These are phyloP conservation scores for Symphodus melops DNA, from an alignment of 2,113 vertebrate species.

Conservation along the genomic window DNA sequence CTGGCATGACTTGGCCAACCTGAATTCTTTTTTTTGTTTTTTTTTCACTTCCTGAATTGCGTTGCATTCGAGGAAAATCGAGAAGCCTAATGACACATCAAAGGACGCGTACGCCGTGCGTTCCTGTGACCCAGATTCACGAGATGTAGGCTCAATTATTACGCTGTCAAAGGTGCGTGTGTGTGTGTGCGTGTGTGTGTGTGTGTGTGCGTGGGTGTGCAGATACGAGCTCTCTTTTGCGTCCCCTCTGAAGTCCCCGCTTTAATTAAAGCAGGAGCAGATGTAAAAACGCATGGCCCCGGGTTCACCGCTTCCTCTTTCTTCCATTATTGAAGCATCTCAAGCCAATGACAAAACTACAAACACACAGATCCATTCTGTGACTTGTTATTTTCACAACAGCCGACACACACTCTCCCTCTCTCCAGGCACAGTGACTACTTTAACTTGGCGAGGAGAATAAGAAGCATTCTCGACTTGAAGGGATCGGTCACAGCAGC, in stretches of 20 bases:
- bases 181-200: background rate
- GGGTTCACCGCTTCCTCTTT: slow-evolving; percentile 41
- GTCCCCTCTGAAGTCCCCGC: slow-evolving; percentile 48
- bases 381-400: slow-evolving; percentile 16
- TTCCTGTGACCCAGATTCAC: slow-evolving; percentile 71
- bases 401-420: no score
- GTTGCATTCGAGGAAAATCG: slow-evolving; percentile 52
- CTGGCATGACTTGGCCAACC: slow-evolving; percentile 38
- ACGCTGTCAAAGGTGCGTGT: slow-evolving; percentile 53
- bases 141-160: slow-evolving; percentile 60
- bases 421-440: background rate
- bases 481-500: background rate
- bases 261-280: slow-evolving; percentile 65
- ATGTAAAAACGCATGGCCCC: slow-evolving; percentile 46
- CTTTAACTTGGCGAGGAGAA: slow-evolving; percentile 14
- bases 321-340: slow-evolving; percentile 62
- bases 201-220: slow-evolving; percentile 35
- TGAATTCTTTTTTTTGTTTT: background rate
- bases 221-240: slow-evolving; percentile 44
- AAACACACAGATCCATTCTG: slow-evolving; percentile 50
- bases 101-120: slow-evolving; percentile 40
- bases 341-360: slow-evolving; percentile 37
- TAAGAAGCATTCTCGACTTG: background rate
- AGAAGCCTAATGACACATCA: slow-evolving; percentile 68
- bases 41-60: slow-evolving; percentile 37